These are phyloP conservation scores for Gerosis bhagava DNA, from an alignment of 2,888 invertebrate genomes.

Conservation along the genomic window DNA sequence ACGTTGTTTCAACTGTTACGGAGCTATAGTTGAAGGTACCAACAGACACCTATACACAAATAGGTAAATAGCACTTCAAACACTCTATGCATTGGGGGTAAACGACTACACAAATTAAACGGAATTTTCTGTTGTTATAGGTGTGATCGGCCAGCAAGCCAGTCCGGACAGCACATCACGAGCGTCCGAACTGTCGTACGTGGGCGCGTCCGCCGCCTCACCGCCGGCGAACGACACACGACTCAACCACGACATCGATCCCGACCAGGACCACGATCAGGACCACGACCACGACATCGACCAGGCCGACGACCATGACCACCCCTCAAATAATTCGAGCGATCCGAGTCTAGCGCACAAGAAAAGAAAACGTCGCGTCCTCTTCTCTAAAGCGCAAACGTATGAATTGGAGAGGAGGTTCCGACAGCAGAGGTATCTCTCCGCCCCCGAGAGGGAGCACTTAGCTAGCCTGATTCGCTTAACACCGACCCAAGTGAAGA, in stretches of 20 bases:
- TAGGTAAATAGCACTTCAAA: too few relatives aligned
- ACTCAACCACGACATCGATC: conserved; percentile 56
- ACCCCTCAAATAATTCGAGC: conserved; percentile 53
- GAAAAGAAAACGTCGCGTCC: conserved; percentile 96
- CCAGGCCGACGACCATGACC: conserved; percentile 78
- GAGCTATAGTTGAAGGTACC: too few relatives aligned
- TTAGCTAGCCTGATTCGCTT: conserved; percentile 96
- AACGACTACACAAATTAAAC: conserved; percentile 12
- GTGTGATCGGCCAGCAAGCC: conserved; percentile 85
- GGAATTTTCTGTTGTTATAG: conserved; percentile 42
- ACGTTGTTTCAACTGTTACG: too few relatives aligned
- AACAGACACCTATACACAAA: too few relatives aligned
- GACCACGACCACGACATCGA: conserved; percentile 84
- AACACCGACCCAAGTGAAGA: conserved; percentile 98
- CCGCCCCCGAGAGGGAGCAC: conserved; percentile 98
- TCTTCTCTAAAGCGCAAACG: conserved; percentile 98
- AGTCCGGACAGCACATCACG: conserved; percentile 95
- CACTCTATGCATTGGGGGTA: too few relatives aligned
- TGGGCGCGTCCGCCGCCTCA: conserved; percentile 63
- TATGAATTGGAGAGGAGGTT: conserved; percentile 97
- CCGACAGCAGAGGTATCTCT: conserved; percentile 97
- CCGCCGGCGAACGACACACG: conserved; percentile 60
- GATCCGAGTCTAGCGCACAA: conserved; percentile 85
- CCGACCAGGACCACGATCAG: conserved; percentile 70
- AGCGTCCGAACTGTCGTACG: conserved; percentile 88